A percentile compares a stretch with the other conserved stretches of the same genome.
These are phyloP conservation scores for Orycteropus afer DNA, from an alignment of 2,113 vertebrate genomes.

Conservation along the genomic window DNA sequence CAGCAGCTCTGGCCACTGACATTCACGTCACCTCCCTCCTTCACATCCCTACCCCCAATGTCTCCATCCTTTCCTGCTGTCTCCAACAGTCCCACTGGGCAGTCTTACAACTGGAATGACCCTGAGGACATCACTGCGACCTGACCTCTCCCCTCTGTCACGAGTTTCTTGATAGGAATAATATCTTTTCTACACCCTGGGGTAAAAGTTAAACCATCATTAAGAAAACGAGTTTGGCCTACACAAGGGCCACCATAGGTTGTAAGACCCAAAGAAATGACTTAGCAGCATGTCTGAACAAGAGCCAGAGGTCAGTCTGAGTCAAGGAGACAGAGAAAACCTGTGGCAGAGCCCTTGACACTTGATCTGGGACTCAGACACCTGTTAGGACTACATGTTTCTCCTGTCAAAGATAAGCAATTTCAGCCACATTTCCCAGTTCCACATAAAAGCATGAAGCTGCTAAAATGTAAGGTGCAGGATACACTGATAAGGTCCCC, in stretches of 20 bases:
- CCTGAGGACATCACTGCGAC: background rate
- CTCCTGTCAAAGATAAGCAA: background rate
- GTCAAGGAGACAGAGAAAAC: background rate
- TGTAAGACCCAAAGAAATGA: background rate
- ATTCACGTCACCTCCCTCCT: background rate
- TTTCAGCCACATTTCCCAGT: background rate
- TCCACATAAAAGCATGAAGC: rapidly evolving
- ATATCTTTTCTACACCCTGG: background rate
- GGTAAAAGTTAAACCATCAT: background rate
- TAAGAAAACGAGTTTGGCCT: background rate
- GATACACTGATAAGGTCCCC: constrained; percentile 99
- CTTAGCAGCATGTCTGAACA: background rate
- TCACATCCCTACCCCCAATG: rapidly evolving
- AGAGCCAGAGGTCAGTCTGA: background rate
- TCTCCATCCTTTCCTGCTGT: background rate
- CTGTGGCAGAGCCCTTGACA: background rate
- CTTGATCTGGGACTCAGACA: background rate
- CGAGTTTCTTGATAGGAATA: background rate
- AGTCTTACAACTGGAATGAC: background rate
- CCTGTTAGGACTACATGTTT: background rate
- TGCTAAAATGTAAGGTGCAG: background rate
- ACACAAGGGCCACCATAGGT: rapidly evolving
- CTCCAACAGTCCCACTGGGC: background rate
- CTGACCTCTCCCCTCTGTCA: background rate
- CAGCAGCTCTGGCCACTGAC: background rate